A percentile compares a stretch with the other conserved stretches of the same genome.
These are phyloP conservation scores for Otolemur garnettii DNA, from an alignment of 2,113 vertebrate species.

Conservation along the genomic window DNA sequence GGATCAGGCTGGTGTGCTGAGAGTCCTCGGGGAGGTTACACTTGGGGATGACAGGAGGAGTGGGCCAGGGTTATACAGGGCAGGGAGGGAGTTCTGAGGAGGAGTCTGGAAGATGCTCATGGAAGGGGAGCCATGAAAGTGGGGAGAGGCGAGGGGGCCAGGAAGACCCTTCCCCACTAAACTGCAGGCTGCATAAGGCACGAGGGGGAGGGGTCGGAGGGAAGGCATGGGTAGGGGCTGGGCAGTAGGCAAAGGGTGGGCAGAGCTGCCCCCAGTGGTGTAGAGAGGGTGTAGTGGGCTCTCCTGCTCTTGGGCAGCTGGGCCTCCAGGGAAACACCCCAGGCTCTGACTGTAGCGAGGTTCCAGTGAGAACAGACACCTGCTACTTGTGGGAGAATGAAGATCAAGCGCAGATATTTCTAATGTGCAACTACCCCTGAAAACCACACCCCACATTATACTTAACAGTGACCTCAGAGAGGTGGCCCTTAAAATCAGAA, in stretches of 20 bases:
- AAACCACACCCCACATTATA: not conserved
- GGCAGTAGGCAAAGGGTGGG: fast-evolving
- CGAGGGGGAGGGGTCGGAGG: not conserved
- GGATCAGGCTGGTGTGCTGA: not conserved
- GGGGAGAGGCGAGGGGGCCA: not conserved
- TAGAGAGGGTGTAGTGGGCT: no score
- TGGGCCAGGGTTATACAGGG: not conserved
- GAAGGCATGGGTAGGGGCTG: not conserved
- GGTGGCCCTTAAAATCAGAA: not conserved
- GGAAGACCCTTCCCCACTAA: not conserved
- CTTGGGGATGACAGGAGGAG: not conserved
- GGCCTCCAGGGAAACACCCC: not conserved
- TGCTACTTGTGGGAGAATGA: not conserved
- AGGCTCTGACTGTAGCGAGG: no score
- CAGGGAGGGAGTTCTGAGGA: not conserved
- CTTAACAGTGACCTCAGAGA: not conserved
- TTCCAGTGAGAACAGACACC: not conserved
- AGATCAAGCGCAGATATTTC: not conserved
- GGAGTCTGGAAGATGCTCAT: not conserved
- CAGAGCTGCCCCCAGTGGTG: no score
- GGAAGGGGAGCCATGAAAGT: not conserved
- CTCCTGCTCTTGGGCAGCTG: not conserved
- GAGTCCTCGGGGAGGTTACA: not conserved
- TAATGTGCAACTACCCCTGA: not conserved
- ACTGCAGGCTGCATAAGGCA: no score